Percentiles rank a stretch among this genome's conserved stretches.
Conservation (phyloP, 92 coral and sea anemone genomes). For the Muricea muricata region DNA sequence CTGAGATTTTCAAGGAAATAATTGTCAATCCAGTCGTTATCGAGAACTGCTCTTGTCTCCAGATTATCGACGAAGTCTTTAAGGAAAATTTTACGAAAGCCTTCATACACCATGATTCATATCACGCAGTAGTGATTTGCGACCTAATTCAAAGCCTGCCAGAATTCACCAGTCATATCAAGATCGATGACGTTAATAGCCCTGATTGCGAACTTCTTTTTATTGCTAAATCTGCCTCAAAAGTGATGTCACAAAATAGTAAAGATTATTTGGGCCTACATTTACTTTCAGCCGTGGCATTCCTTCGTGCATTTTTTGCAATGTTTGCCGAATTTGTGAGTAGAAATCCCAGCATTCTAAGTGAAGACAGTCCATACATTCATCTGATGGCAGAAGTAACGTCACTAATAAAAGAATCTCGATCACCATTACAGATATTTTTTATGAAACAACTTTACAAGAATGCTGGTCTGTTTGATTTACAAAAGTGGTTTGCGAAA, state of each 20-base stretch:
- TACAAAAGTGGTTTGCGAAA: conserved; percentile 56
- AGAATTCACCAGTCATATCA: conserved; percentile 42
- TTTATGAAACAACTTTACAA: conserved; percentile 80
- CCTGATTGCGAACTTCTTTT: conserved; percentile 68
- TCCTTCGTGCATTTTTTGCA: conserved; percentile 68
- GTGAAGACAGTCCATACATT: conserved; percentile 44
- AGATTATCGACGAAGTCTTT: conserved; percentile 46
- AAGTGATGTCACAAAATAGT: conserved; percentile 45
- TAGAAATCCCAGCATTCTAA: conserved; percentile 21
- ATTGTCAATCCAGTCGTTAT: conserved; percentile 71
- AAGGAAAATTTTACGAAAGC: not conserved
- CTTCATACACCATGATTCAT: conserved; percentile 64
- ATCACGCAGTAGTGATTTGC: conserved; percentile 85
- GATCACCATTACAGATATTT: conserved; percentile 49
- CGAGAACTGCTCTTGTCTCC: conserved; percentile 68
- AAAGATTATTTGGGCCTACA: conserved; percentile 50
- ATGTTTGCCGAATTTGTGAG: conserved; percentile 68
- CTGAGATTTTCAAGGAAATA: conserved; percentile 68
- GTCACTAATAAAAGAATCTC: conserved; percentile 46
- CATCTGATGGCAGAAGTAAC: conserved; percentile 65
- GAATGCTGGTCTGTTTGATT: conserved; percentile 61
- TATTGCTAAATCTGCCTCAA: conserved; percentile 66
- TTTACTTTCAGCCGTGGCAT: conserved; percentile 80
- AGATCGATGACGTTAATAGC: conserved; percentile 46
- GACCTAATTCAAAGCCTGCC: conserved; percentile 81